Percentiles rank a stretch among this genome's conserved stretches.
These are phyloP conservation scores for Setophaga petechia DNA, from an alignment of 2,113 vertebrate species.

Conservation along the genomic window DNA sequence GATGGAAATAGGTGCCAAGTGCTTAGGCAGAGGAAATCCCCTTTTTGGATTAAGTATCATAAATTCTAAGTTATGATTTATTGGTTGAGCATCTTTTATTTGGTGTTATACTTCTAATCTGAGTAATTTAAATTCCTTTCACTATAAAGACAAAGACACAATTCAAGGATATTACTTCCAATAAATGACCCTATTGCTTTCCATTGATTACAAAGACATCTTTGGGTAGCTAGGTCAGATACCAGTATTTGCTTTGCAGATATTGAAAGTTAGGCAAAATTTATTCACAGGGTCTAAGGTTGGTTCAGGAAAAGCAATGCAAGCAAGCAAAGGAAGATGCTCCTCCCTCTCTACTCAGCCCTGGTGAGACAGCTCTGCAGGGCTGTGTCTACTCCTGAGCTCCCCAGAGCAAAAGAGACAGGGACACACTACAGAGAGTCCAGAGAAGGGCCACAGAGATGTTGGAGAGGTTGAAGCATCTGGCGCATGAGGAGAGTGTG, in stretches of 20 bases:
- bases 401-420: neutral
- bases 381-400: neutral
- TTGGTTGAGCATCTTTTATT: neutral
- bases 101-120: neutral
- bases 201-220: neutral
- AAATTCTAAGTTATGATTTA: neutral
- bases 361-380: neutral
- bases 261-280: neutral
- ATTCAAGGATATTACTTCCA: neutral
- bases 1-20: neutral
- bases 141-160: neutral
- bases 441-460: neutral
- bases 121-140: neutral
- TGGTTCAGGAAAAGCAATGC: neutral
- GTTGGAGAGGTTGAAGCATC: neutral
- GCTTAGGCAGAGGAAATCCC: neutral
- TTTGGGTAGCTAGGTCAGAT: neutral
- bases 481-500: neutral
- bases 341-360: neutral
- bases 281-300: neutral
- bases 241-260: neutral
- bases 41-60: neutral
- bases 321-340: neutral
- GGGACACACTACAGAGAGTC: neutral
- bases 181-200: neutral